These are phyloP conservation scores for Nothura maculosa DNA, from an alignment of 2,797 vertebrate species.

Conservation along the genomic window DNA sequence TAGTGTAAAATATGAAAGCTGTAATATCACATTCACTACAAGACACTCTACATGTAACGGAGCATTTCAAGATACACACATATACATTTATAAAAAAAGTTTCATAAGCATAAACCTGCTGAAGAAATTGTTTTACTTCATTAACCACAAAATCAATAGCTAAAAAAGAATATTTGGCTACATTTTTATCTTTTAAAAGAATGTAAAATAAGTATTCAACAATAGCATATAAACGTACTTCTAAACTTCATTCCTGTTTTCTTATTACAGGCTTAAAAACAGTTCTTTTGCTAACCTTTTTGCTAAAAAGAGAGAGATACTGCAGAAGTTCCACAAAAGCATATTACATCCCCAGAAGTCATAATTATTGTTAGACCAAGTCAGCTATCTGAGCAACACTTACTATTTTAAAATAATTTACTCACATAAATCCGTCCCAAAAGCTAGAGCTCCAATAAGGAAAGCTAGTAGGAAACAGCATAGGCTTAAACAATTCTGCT, in stretches of 20 bases:
- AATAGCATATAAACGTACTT: background rate
- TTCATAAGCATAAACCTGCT: background rate
- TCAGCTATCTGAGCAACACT: background rate
- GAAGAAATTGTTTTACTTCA: background rate
- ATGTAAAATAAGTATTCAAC: background rate
- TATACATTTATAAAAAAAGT: background rate
- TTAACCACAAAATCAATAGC: background rate
- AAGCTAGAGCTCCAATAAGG: background rate
- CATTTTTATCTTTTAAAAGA: too few relatives aligned
- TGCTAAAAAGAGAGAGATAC: background rate
- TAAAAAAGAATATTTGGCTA: background rate
- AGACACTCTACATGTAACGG: background rate
- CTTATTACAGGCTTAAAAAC: background rate
- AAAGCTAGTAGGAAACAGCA: background rate
- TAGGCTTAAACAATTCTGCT: background rate
- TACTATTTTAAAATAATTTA: background rate
- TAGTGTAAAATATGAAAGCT: background rate
- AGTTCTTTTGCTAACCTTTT: background rate
- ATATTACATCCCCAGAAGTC: background rate
- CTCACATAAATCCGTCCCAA: background rate
- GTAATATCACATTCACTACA: background rate
- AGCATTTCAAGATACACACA: background rate
- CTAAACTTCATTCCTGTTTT: background rate
- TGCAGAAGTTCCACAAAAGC: background rate
- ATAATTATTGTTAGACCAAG: background rate